Evolutionary conservation across 2,888 invertebrate genomes (phyloP), one percentile per base, ranked within the genome.

Genomic region (Xanthia togata): DNA sequence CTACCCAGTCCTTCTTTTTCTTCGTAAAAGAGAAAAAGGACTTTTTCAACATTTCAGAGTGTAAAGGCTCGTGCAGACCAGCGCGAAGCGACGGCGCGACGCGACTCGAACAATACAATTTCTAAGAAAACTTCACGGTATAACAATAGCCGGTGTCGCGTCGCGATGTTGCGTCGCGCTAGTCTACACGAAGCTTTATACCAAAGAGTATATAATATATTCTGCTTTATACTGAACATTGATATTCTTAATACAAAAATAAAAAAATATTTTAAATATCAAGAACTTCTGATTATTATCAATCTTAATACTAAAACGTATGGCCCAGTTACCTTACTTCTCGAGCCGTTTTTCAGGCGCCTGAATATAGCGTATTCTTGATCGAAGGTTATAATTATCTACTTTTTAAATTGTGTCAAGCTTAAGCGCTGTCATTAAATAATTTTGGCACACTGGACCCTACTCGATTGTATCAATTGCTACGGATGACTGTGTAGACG

Each of bases 401-500:
- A 60, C 20, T 62, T 55, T 23, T 78, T 26, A 70, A 59, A n/a
- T 55, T 47, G 23, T 38, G 38, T 38, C 38, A 12, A 35, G 47
- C 47, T n/a, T 38, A 38, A 41, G 50, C 55, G 20, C n/a, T 20
- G 26, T 41, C 38, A 69, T 68, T 69, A 53, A 80, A 81, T 60
- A 55, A 84, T 80, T 80, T 81, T 84, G 81, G 69, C 75, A 74
- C 60, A 31, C 55, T 14, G 81, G 75, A 84, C 76, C 76, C 76
- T 71, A 63, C 70, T 70, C 38, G n/a, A 69, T 68, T 57, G 41
- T 60, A 35, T 63, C 81, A 84, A 84, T 84, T 84, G 76, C n/a
- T 47, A 14, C 59, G 35, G 47, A 67, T 76, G 76, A 64, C 76
- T 63, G 17, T 60, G 59, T 50, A 35, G 41, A 31, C 31, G n/a